Conservation (phyloP, 2,888 invertebrate genomes). For the Lithophane semibrunnea region DNA sequence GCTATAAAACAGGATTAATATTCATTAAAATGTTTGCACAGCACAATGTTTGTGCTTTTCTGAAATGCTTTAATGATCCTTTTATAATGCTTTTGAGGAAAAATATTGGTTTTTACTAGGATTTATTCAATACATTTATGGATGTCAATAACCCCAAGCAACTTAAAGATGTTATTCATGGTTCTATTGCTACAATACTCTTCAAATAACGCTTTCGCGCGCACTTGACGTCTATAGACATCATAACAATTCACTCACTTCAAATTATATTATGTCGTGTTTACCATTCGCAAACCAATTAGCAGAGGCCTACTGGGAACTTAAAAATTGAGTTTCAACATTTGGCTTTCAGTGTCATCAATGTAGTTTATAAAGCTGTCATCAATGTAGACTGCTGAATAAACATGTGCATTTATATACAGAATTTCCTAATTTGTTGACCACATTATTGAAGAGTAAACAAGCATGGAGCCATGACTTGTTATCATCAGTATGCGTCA, state of each 20-base stretch:
- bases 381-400: background rate
- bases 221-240: no score
- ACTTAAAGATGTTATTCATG: background rate
- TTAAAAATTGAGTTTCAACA: background rate
- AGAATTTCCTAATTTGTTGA: constrained; percentile 1
- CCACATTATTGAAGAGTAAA: background rate
- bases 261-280: no score
- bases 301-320: background rate
- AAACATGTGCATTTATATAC: constrained; percentile 3
- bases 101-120: no score
- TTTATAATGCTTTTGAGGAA: background rate
- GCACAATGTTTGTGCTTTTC: background rate
- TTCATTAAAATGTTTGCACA: background rate
- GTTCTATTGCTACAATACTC: background rate
- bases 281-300: no score
- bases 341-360: background rate
- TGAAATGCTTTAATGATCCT: background rate
- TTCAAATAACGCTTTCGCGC: background rate
- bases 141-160: background rate
- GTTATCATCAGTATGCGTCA: constrained; percentile 5
- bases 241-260: no score
- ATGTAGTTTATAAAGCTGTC: background rate
- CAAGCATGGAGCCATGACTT: background rate
- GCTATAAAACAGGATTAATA: background rate
- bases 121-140: background rate